These are phyloP conservation scores for Miichthys miiuy DNA, from an alignment of 2,797 vertebrate genomes.

Conservation along the genomic window DNA sequence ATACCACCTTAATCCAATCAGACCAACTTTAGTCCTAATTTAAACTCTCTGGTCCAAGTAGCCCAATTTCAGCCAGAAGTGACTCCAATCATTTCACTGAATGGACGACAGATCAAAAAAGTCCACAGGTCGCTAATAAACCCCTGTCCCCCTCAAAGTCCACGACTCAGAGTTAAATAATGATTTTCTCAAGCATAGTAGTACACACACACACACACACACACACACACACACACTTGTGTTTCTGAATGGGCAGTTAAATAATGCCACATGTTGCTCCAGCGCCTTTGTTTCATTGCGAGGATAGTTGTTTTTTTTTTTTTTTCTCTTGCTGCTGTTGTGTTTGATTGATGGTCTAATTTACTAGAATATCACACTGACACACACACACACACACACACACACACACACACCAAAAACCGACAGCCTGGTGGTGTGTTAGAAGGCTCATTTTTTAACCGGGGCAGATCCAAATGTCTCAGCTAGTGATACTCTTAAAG, in stretches of 20 bases:
- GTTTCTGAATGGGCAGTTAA: constrained; percentile 81
- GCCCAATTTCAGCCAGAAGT: neutral
- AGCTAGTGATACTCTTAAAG: constrained; percentile 53
- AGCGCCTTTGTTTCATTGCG: constrained; percentile 75
- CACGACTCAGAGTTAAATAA: constrained; percentile 21
- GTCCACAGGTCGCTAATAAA: constrained; percentile 21
- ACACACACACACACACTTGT: constrained; percentile 34
- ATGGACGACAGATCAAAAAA: constrained; percentile 20
- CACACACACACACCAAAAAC: constrained; percentile 38
- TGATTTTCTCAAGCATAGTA: constrained; percentile 22
- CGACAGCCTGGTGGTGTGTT: constrained; percentile 34
- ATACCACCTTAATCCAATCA: neutral
- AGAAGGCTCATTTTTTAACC: constrained; percentile 43
- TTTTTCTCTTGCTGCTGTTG: constrained; percentile 68
- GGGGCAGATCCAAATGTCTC: constrained; percentile 48
- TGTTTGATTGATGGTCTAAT: constrained; percentile 86
- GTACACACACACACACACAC: neutral
- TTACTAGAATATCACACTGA: constrained; percentile 82
- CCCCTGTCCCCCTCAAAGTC: constrained; percentile 14
- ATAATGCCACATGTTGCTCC: constrained; percentile 85
- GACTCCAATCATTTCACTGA: constrained; percentile 15
- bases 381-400: constrained; percentile 39
- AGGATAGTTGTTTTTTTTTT: constrained; percentile 56
- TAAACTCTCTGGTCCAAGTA: neutral
- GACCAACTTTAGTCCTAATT: neutral